Percentiles rank a stretch among this genome's conserved stretches.
Evolutionary conservation across 2,888 invertebrate species (phyloP).

Genomic region (Andrena bucephala): DNA sequence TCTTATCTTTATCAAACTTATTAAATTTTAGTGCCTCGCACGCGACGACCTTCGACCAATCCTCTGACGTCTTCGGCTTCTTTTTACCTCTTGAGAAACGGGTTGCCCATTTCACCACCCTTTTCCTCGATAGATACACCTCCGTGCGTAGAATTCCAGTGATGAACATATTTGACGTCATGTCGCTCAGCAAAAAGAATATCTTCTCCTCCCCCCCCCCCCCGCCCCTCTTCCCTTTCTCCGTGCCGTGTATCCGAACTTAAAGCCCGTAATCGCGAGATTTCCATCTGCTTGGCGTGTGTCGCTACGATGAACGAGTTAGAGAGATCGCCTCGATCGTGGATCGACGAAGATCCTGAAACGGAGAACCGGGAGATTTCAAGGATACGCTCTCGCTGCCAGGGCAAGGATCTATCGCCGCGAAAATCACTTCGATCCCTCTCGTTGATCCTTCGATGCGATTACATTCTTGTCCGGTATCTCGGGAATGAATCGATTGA

Average conservation of each 20-base stretch:
- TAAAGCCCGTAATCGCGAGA: constrained; percentile 17
- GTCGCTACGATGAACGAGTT: constrained; percentile 38
- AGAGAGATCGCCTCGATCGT: constrained; percentile 40
- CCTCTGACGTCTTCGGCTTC: not conserved
- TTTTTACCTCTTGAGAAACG: not conserved
- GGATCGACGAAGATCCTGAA: constrained; percentile 55
- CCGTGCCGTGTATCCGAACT: not conserved
- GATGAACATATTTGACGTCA: not conserved
- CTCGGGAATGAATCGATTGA: constrained; percentile 17
- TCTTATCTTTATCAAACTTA: not conserved
- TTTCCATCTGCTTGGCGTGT: not conserved
- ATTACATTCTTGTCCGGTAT: constrained; percentile 15
- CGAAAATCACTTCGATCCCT: constrained; percentile 26
- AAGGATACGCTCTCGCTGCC: constrained; percentile 49
- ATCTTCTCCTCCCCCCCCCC: too few relatives aligned
- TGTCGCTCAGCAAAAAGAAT: not conserved
- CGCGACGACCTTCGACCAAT: not conserved
- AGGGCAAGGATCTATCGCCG: constrained; percentile 21
- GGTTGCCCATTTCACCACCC: not conserved
- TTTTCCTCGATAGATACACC: not conserved
- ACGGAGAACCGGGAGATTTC: constrained; percentile 57
- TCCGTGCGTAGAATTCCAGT: not conserved
- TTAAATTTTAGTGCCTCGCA: not conserved
- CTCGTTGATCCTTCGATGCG: constrained; percentile 19
- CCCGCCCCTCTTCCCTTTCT: constrained; percentile 4